These are phyloP conservation scores for Chironomus tentans DNA, from an alignment of 2,888 invertebrate genomes.

Conservation along the genomic window DNA sequence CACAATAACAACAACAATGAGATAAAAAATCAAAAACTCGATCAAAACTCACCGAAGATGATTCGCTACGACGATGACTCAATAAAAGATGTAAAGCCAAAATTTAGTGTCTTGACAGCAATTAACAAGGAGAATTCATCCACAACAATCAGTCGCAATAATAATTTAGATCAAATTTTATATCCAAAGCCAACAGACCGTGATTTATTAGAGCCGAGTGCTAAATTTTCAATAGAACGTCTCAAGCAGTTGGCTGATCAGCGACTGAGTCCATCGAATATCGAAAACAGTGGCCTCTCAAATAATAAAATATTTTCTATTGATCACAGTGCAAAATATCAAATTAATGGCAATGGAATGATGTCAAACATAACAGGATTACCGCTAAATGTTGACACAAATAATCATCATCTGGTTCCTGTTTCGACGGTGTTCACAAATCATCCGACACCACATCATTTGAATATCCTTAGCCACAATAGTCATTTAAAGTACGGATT, in stretches of 20 bases:
- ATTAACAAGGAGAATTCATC: constrained; percentile 24
- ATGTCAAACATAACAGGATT: constrained; percentile 30
- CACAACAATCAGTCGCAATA: constrained; percentile 11
- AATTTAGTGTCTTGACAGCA: constrained; percentile 23
- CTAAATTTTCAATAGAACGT: constrained; percentile 39
- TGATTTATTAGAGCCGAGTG: constrained; percentile 31
- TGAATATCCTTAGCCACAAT: constrained; percentile 29
- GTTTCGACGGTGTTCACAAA: constrained; percentile 21
- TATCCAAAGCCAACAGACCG: constrained; percentile 18
- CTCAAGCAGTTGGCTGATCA: constrained; percentile 40
- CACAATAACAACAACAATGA: constrained; percentile 10
- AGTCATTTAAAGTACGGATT: constrained; percentile 27
- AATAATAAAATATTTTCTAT: constrained; percentile 24
- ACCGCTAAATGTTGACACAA: constrained; percentile 13
- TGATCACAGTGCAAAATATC: constrained; percentile 22
- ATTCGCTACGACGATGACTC: constrained; percentile 1
- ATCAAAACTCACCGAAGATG: neutral
- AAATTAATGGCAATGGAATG: constrained; percentile 7
- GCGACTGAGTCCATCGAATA: constrained; percentile 38
- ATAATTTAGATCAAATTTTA: constrained; percentile 25
- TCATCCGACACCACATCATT: constrained; percentile 29
- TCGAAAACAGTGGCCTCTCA: constrained; percentile 30
- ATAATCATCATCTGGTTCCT: constrained; percentile 28
- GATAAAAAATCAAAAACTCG: constrained; percentile 8
- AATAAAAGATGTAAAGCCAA: constrained; percentile 6